Base-by-base conservation (phyloP, 2,797 vertebrate genomes). In the Zalophus californianus region DNA sequence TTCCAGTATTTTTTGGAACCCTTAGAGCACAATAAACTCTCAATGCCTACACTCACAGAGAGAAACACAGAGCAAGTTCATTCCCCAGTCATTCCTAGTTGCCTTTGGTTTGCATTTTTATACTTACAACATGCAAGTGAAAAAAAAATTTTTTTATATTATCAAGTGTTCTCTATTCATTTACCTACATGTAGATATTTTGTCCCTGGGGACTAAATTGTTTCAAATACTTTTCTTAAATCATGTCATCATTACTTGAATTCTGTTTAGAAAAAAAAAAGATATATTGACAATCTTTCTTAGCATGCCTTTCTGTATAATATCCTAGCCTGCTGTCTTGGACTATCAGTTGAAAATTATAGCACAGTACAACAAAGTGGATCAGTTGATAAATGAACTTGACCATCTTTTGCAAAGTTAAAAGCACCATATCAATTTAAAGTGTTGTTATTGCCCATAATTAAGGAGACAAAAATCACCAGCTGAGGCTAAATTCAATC, bases 401-500 rank as follows among this genome's bases (percentile, higher is more conserved):
- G 84, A 77, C 25, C 75, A 86, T 50, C 77, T 75, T 93, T 68
- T 85, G 52, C 77, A 64, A 90, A 93, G 60, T 86, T 87, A 86
- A 93, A 95, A 90, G 70, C n/a, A 23, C 50, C n/a, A 0, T 83
- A 77, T 68, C 72, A 84, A 79, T 70, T 83, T 79, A 93, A 92
- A 96, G 52, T 87, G 52, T 82, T 75, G 54, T 52, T 94, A 83
- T 58, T 72, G 58, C 29, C 25, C 44, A 50, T 94, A 87, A 93
- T 92, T 85, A 89, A 87, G 60, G 80, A 93, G 90, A 80, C 68
- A 84, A 73, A 94, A 86, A 72, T 87, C 86, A 90, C 66, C 73
- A 86, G 38, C 54, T 83, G 75, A 94, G 83, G 68, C 83, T 75
- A 90, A 93, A 80, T 72, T 94, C 86, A 75, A 68, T 92, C 68